Evolutionary conservation across 2,888 invertebrate genomes (phyloP).

Genomic region (Ceriagrion tenellum): DNA sequence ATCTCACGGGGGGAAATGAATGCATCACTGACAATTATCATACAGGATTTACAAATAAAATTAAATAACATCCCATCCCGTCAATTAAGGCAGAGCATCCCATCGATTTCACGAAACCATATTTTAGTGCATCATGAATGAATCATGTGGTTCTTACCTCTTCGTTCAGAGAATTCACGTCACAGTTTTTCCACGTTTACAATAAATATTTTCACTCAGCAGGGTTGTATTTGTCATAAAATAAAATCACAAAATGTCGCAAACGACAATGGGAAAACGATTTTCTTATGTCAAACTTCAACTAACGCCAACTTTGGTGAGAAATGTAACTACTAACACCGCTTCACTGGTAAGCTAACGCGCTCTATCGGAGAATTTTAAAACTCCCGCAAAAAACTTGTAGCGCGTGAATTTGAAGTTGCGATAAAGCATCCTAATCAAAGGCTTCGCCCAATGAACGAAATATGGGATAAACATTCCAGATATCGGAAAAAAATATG

Average conservation of each 20-base stretch:
- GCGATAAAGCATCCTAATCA: no score
- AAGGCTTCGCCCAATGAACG: no score
- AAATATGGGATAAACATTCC: no score
- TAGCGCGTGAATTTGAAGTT: not conserved
- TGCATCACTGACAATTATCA: not conserved
- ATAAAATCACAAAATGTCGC: conserved; percentile 68
- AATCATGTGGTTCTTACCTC: not conserved
- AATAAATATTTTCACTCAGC: conserved; percentile 37
- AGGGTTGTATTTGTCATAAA: conserved; percentile 43
- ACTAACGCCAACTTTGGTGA: conserved; percentile 52
- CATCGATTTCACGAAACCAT: not conserved
- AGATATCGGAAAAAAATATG: no score
- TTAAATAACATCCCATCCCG: not conserved
- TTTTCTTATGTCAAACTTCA: conserved; percentile 63
- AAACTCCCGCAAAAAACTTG: not conserved
- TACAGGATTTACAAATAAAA: not conserved
- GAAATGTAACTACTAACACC: conserved; percentile 38
- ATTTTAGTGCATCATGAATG: not conserved
- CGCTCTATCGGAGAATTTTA: conserved; percentile 18
- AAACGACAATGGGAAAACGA: conserved; percentile 64
- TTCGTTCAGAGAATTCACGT: conserved; percentile 28
- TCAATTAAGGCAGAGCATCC: not conserved
- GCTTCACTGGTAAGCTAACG: conserved; percentile 41
- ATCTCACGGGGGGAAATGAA: not conserved
- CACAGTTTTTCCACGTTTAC: not conserved